Conservation (phyloP, 2,113 vertebrate genomes). For the Poeciliopsis turrubarensis region DNA sequence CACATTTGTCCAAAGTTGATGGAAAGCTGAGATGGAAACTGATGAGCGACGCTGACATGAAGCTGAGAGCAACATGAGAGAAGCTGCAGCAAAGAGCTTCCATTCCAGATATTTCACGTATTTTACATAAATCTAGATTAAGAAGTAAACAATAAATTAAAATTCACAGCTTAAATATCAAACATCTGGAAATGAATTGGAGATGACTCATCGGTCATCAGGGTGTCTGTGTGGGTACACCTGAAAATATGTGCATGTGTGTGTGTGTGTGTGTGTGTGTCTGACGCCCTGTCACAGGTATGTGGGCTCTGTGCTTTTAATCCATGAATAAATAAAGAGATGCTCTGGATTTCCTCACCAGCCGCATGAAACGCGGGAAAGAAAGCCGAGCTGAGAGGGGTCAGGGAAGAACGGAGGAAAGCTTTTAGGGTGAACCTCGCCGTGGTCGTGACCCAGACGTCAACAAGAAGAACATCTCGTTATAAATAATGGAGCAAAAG, state of each 20-base stretch:
- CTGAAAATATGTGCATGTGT: background rate
- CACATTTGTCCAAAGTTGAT: no score
- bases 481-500: slow-evolving; percentile 38
- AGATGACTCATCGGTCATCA: background rate
- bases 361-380: slow-evolving; percentile 28
- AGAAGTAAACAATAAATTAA: background rate
- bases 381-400: slow-evolving; percentile 19
- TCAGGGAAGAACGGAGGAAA: slow-evolving; percentile 12
- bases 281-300: slow-evolving; percentile 19
- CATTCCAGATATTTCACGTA: no score
- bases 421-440: slow-evolving; percentile 47
- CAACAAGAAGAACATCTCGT: slow-evolving; percentile 22
- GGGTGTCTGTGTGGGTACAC: background rate
- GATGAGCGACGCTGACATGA: no score
- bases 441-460: slow-evolving; percentile 39
- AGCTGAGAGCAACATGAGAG: no score
- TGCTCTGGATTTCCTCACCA: slow-evolving; percentile 29
- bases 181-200: background rate
- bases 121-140: no score
- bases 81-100: no score
- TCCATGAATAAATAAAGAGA: slow-evolving; percentile 60
- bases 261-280: background rate
- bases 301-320: slow-evolving; percentile 33
- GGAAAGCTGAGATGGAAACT: no score
- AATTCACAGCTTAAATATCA: background rate